Conservation (phyloP, 1,140 invertebrate genomes). For the Drosophila pallidifrons region DNA sequence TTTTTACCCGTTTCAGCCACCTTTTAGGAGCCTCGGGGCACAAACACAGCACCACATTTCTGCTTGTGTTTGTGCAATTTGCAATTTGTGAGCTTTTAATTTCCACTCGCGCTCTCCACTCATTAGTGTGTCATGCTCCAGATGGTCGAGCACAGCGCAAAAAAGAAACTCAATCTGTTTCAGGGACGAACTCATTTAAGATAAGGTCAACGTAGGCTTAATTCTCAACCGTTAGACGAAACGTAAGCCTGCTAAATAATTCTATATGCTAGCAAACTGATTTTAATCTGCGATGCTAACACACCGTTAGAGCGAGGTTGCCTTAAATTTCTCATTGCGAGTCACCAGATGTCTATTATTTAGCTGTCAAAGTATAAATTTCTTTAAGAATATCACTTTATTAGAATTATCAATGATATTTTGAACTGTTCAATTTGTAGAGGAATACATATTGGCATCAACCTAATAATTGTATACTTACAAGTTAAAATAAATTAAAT, state of each 20-base stretch:
- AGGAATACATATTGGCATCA: too few relatives aligned
- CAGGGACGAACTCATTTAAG: constrained; percentile 1
- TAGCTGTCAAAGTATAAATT: too few relatives aligned
- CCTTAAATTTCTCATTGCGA: too few relatives aligned
- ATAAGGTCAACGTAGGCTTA: constrained; percentile 7
- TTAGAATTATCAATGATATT: too few relatives aligned
- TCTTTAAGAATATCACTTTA: too few relatives aligned
- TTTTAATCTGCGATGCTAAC: neutral
- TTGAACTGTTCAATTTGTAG: too few relatives aligned
- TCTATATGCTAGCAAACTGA: neutral
- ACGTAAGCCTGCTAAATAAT: neutral
- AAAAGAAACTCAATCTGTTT: constrained; percentile 9
- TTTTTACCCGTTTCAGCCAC: neutral
- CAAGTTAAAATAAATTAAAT: too few relatives aligned
- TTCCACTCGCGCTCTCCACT: constrained; percentile 47
- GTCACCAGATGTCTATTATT: too few relatives aligned
- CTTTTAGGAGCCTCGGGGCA: constrained; percentile 26
- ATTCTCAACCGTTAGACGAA: constrained; percentile 4
- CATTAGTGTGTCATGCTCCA: constrained; percentile 46
- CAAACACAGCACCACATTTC: constrained; percentile 8
- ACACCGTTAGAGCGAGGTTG: neutral
- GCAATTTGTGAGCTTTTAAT: constrained; percentile 61
- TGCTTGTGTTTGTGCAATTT: constrained; percentile 38
- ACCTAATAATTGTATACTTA: too few relatives aligned
- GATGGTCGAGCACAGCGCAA: neutral